These are phyloP conservation scores for Gymnocephalus cernua DNA, from an alignment of 2,113 vertebrate genomes.

Conservation along the genomic window DNA sequence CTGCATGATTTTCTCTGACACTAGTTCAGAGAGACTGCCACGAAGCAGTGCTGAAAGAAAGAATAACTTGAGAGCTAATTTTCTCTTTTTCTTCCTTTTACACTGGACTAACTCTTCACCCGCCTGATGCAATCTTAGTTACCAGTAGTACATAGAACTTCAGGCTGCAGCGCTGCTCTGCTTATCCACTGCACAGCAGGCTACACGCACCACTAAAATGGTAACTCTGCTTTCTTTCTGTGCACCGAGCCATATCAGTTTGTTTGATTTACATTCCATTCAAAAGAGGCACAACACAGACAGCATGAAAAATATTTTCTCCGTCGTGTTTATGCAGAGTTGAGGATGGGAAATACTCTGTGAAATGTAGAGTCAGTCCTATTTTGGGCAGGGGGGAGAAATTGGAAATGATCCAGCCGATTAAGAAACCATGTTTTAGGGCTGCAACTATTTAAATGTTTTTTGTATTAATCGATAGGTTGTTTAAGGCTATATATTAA, in stretches of 20 bases:
- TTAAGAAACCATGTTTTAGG: background rate
- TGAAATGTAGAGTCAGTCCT: background rate
- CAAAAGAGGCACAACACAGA: constrained; percentile 21
- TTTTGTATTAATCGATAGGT: background rate
- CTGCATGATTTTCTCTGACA: constrained; percentile 70
- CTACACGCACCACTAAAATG: constrained; percentile 8
- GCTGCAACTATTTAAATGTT: background rate
- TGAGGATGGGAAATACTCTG: constrained; percentile 41
- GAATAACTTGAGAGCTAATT: constrained; percentile 50
- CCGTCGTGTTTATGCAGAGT: constrained; percentile 6
- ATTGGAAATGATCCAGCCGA: background rate
- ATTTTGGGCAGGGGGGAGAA: background rate
- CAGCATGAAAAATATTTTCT: constrained; percentile 34
- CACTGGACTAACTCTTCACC: constrained; percentile 29
- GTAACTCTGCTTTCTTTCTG: constrained; percentile 28
- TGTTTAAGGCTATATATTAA: background rate
- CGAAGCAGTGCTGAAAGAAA: constrained; percentile 42
- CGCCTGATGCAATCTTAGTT: constrained; percentile 40
- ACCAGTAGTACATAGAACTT: background rate
- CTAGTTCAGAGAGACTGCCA: constrained; percentile 57
- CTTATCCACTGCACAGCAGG: constrained; percentile 18
- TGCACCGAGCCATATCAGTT: constrained; percentile 23
- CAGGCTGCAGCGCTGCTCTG: constrained; percentile 12
- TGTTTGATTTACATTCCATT: constrained; percentile 54
- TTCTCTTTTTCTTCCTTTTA: constrained; percentile 17